Evolutionary conservation across 2,113 vertebrate genomes (phyloP).

Genomic region (Micromys minutus): DNA sequence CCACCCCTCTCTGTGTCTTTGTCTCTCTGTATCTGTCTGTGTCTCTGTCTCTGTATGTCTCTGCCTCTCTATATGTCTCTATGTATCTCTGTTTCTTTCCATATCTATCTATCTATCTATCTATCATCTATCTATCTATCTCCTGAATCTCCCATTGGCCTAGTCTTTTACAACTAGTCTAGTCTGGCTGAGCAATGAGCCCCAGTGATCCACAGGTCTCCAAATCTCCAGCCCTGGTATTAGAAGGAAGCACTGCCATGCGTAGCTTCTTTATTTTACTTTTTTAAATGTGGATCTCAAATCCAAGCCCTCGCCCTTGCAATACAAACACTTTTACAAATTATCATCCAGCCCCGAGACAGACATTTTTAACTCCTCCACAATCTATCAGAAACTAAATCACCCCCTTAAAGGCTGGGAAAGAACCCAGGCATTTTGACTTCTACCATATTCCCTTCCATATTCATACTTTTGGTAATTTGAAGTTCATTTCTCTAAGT

Average conservation of each 20-base stretch:
- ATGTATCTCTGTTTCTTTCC: too few relatives aligned
- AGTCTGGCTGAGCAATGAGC: not conserved
- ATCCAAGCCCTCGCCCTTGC: too few relatives aligned
- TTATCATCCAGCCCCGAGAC: not conserved
- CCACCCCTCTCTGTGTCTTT: not conserved
- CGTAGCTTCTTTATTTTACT: too few relatives aligned
- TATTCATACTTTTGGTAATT: not conserved
- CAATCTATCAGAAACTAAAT: slow-evolving; percentile 29
- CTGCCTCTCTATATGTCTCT: not conserved
- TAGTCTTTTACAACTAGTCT: not conserved
- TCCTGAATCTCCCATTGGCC: not conserved
- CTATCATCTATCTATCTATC: too few relatives aligned
- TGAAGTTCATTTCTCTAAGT: slow-evolving; percentile 32
- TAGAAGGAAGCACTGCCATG: not conserved
- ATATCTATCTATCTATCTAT: not conserved
- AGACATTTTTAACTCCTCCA: not conserved
- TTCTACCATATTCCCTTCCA: not conserved
- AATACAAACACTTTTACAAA: not conserved
- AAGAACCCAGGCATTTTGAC: not conserved
- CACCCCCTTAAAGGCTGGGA: not conserved
- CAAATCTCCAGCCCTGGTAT: not conserved
- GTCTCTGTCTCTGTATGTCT: not conserved
- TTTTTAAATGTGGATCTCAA: too few relatives aligned
- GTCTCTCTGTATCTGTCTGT: not conserved
- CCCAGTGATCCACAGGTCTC: not conserved